Conservation (phyloP, 2,797 vertebrate species). For the Vireo griseus region DNA sequence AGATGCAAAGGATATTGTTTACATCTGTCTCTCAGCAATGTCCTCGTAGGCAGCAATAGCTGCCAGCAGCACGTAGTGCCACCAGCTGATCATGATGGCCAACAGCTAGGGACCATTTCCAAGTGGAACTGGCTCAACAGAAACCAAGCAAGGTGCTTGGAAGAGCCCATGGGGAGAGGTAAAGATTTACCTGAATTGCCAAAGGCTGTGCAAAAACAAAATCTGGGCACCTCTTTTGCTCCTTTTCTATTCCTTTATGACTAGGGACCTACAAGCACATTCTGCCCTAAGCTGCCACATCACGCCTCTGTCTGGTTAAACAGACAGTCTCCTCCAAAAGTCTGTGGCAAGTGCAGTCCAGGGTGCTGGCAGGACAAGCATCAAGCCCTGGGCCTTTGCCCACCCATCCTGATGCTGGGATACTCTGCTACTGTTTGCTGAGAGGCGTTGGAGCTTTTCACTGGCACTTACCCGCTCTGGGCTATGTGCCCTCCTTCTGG, state of each 20-base stretch:
- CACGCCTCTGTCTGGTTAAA: neutral
- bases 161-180: rapidly evolving
- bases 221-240: neutral
- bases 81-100: neutral
- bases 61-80: neutral
- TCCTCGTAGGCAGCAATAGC: neutral
- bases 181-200: neutral
- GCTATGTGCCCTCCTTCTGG: rapidly evolving
- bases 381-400: neutral
- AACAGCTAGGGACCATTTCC: neutral
- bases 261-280: neutral
- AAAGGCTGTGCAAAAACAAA: neutral
- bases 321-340: neutral
- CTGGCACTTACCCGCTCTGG: rapidly evolving
- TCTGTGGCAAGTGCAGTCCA: neutral
- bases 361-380: neutral
- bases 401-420: neutral
- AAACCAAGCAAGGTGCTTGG: neutral
- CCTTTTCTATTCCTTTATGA: neutral
- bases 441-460: neutral
- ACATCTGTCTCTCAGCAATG: neutral
- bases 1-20: neutral
- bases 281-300: neutral
- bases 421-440: neutral
- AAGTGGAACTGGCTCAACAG: neutral